Conservation (phyloP, 2,113 vertebrate genomes). For the Monarcha castaneiventris region DNA sequence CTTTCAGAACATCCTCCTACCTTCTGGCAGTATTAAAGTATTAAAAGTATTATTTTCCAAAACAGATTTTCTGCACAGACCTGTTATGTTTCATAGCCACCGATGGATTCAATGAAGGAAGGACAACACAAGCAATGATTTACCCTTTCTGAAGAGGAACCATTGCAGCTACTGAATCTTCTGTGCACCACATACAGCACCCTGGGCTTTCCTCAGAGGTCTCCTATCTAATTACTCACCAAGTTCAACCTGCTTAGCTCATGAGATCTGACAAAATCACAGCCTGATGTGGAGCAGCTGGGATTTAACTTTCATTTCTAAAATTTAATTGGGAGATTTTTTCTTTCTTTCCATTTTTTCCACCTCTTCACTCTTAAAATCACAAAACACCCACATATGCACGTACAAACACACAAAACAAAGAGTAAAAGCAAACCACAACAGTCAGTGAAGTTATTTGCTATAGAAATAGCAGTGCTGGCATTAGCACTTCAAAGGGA, state of each 20-base stretch:
- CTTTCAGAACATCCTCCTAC: not conserved
- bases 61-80: not conserved
- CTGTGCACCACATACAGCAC: not conserved
- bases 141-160: not conserved
- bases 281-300: slow-evolving; percentile 12
- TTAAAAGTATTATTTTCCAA: not conserved
- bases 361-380: slow-evolving; percentile 16
- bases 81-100: not conserved
- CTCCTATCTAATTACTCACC: slow-evolving; percentile 36
- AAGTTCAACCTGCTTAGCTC: not conserved
- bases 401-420: slow-evolving; percentile 10
- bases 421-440: slow-evolving; percentile 18
- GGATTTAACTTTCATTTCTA: slow-evolving; percentile 50
- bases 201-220: not conserved
- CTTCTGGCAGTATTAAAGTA: not conserved
- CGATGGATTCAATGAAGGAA: not conserved
- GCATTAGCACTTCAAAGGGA: slow-evolving; percentile 69
- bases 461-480: slow-evolving; percentile 38
- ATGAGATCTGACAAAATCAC: slow-evolving; percentile 37
- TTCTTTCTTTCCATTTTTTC: not conserved
- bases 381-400: not conserved
- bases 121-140: not conserved
- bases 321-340: slow-evolving; percentile 29
- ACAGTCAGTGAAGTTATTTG: slow-evolving; percentile 23
- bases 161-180: not conserved